Percentiles rank a stretch among this genome's conserved stretches.
Conservation (phyloP, 2,888 invertebrate genomes). For the Nomada ferruginata region DNA sequence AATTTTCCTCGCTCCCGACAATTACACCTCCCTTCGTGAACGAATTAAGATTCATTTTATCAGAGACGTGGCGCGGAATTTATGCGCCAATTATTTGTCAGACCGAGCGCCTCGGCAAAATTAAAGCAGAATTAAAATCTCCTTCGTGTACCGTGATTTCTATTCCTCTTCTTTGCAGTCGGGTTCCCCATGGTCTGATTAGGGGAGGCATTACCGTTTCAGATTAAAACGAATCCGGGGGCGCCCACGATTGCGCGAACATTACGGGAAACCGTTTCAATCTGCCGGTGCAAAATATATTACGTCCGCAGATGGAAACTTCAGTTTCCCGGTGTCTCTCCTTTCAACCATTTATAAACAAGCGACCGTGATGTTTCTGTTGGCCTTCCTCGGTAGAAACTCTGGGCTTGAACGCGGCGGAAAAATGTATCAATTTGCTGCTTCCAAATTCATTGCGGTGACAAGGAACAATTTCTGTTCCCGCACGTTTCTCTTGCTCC, state of each 20-base stretch:
- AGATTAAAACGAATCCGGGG: conserved; percentile 14
- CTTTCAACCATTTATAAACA: too few relatives aligned
- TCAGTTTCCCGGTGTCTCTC: too few relatives aligned
- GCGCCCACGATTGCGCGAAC: not conserved
- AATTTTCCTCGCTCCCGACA: conserved; percentile 41
- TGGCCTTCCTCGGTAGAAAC: too few relatives aligned
- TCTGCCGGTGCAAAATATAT: not conserved
- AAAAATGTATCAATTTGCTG: too few relatives aligned
- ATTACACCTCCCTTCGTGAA: conserved; percentile 22
- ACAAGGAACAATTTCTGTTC: too few relatives aligned
- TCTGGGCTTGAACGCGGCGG: too few relatives aligned
- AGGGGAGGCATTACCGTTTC: conserved; percentile 13
- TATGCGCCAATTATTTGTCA: conserved; percentile 58
- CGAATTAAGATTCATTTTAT: conserved; percentile 56
- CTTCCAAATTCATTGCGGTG: too few relatives aligned
- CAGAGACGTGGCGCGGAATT: conserved; percentile 48
- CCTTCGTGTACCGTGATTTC: conserved; percentile 17
- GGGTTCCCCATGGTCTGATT: conserved; percentile 32
- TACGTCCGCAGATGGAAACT: not conserved
- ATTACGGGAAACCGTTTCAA: not conserved
- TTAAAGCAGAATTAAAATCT: conserved; percentile 50
- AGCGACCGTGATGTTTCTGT: too few relatives aligned
- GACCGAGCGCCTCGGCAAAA: conserved; percentile 17
- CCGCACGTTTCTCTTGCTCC: too few relatives aligned
- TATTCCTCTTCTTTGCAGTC: conserved; percentile 3